Conservation (phyloP, 2,888 invertebrate species). For the Calephelis perditalis region DNA sequence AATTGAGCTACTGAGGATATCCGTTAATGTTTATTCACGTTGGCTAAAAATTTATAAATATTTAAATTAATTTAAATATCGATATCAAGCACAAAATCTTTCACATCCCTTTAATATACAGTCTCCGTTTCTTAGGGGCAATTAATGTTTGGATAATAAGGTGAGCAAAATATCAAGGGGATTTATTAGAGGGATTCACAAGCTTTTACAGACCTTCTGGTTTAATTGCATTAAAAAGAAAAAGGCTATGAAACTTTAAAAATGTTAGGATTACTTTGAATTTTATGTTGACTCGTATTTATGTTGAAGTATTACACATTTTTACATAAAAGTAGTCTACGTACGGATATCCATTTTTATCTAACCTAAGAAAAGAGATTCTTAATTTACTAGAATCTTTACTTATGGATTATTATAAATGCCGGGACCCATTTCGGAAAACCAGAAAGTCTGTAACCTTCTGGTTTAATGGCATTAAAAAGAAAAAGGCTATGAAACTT, state of each 20-base stretch:
- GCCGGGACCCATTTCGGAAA: too few relatives aligned
- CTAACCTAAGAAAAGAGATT: too few relatives aligned
- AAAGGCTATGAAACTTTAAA: slow-evolving; percentile 9
- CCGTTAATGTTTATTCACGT: too few relatives aligned
- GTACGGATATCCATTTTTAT: too few relatives aligned
- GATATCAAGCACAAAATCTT: too few relatives aligned
- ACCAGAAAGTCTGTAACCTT: neutral
- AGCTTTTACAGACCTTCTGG: slow-evolving; percentile 6
- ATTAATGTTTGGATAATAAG: slow-evolving; percentile 22
- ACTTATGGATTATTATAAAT: too few relatives aligned
- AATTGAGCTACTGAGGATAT: too few relatives aligned
- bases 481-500: slow-evolving; percentile 7
- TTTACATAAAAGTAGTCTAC: too few relatives aligned
- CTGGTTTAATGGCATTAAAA: slow-evolving; percentile 2
- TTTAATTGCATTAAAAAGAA: slow-evolving; percentile 9
- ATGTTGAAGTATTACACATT: too few relatives aligned
- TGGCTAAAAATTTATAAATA: too few relatives aligned
- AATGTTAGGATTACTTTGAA: neutral
- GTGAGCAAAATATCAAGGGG: slow-evolving; percentile 18
- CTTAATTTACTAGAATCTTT: too few relatives aligned
- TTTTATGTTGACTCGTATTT: neutral
- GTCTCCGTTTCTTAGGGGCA: slow-evolving; percentile 12
- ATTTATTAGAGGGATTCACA: slow-evolving; percentile 13
- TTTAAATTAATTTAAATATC: too few relatives aligned
- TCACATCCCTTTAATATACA: neutral